phyloP scores from a whole-genome alignment of 2,888 invertebrate genomes.

The Ochropacha duplaris region DNA sequence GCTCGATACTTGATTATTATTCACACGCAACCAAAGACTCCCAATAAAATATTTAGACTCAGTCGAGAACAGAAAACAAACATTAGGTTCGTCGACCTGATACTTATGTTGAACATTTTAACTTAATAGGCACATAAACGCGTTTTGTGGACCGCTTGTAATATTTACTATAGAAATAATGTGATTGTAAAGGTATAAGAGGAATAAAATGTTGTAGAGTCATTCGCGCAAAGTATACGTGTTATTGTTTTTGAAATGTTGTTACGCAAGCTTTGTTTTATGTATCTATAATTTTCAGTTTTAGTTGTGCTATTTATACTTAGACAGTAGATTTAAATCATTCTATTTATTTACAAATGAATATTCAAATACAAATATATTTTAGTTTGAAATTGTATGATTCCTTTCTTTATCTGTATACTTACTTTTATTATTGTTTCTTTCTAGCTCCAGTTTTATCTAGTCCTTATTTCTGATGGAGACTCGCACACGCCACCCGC shows the following conservation, averaged over 20 bases:
- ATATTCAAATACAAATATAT: background rate
- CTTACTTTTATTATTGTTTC: background rate
- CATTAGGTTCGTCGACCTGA: background rate
- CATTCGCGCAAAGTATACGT: constrained; percentile 23
- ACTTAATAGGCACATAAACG: constrained; percentile 8
- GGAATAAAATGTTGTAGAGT: constrained; percentile 15
- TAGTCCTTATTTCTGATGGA: constrained; percentile 29
- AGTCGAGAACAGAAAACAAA: constrained; percentile 5
- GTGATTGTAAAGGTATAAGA: constrained; percentile 6
- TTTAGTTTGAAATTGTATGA: background rate
- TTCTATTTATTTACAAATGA: background rate
- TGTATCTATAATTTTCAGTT: background rate
- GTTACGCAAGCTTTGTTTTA: constrained; percentile 16
- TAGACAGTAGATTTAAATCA: too few species aligned
- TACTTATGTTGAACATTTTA: constrained; percentile 3
- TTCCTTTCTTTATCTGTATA: background rate
- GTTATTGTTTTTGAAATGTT: constrained; percentile 21
- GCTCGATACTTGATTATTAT: constrained; percentile 55
- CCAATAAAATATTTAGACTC: constrained; percentile 19
- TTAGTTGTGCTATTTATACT: background rate
- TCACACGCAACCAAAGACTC: constrained; percentile 52
- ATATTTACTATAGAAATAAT: constrained; percentile 3
- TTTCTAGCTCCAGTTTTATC: constrained; percentile 19
- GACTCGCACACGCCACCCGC: constrained; percentile 57
- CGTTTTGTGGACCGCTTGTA: constrained; percentile 6